phyloP scores from a whole-genome alignment of 2,888 invertebrate genomes.

The Lasioglossum figueresi region DNA sequence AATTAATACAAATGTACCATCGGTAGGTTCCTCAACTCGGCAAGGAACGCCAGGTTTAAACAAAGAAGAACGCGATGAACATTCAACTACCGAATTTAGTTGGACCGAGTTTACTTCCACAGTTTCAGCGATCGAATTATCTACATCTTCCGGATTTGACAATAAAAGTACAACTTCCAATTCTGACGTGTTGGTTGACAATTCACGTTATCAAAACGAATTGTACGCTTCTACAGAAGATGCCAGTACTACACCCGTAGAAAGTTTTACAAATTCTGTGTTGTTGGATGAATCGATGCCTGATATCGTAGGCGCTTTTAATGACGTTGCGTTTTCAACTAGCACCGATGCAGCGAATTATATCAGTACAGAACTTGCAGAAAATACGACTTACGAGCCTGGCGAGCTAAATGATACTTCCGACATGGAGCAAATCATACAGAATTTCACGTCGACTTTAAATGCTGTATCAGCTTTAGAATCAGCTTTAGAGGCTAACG shows the following conservation, averaged over 20 bases:
- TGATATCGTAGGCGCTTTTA: neutral
- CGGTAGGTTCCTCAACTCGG: neutral
- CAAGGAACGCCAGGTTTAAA: neutral
- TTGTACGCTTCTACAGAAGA: neutral
- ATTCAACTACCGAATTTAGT: constrained; percentile 1
- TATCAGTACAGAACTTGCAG: neutral
- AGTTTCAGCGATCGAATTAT: neutral
- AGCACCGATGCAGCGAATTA: constrained; percentile 5
- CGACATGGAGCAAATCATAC: neutral
- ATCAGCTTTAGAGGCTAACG: neutral
- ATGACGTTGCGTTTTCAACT: neutral
- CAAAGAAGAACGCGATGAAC: neutral
- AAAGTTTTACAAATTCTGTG: neutral
- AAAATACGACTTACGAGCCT: neutral
- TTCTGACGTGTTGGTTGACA: neutral
- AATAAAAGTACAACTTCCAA: neutral
- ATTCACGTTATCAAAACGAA: neutral
- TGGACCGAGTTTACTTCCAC: neutral
- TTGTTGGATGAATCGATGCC: neutral
- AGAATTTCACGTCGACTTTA: constrained; percentile 4
- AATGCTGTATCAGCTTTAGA: neutral
- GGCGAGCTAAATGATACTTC: neutral
- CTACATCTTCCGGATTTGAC: too few relatives aligned
- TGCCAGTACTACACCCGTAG: neutral
- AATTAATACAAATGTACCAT: neutral